A percentile compares a stretch with the other conserved stretches of the same genome.
These are phyloP conservation scores for Drosophila ustulata DNA, from an alignment of 2,888 invertebrate species.

Conservation along the genomic window DNA sequence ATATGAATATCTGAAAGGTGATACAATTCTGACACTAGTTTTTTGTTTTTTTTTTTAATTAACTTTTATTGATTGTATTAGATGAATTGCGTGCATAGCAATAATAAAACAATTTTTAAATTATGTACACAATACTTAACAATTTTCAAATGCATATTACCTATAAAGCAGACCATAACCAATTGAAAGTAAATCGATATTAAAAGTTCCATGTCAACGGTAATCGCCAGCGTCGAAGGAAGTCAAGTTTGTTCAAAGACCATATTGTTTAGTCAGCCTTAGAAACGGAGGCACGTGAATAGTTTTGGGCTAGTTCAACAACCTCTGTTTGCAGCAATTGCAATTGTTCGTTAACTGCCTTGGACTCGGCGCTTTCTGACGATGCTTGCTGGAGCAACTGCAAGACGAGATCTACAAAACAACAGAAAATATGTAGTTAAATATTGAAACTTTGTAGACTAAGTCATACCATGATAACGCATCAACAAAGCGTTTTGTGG, in stretches of 20 bases:
- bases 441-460: background rate
- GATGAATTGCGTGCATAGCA: constrained; percentile 62
- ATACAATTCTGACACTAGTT: constrained; percentile 50
- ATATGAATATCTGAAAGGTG: constrained; percentile 46
- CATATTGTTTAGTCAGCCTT: constrained; percentile 73
- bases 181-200: constrained; percentile 31
- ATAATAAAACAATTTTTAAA: constrained; percentile 57
- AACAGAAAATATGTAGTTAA: background rate
- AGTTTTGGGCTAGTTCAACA: constrained; percentile 76
- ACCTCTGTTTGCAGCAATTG: constrained; percentile 70
- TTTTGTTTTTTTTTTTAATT: constrained; percentile 21
- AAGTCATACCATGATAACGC: constrained; percentile 90
- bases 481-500: constrained; percentile 89
- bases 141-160: constrained; percentile 36
- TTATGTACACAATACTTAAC: constrained; percentile 53
- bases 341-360: constrained; percentile 85
- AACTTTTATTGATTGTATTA: constrained; percentile 58
- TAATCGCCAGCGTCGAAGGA: background rate
- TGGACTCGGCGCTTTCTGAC: constrained; percentile 85
- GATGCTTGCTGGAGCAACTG: constrained; percentile 87
- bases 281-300: constrained; percentile 78
- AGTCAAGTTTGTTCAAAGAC: background rate
- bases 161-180: constrained; percentile 50
- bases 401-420: constrained; percentile 88
- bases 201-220: constrained; percentile 11